phyloP scores from a whole-genome alignment of 2,797 vertebrate species.

The Girardinus metallicus region DNA sequence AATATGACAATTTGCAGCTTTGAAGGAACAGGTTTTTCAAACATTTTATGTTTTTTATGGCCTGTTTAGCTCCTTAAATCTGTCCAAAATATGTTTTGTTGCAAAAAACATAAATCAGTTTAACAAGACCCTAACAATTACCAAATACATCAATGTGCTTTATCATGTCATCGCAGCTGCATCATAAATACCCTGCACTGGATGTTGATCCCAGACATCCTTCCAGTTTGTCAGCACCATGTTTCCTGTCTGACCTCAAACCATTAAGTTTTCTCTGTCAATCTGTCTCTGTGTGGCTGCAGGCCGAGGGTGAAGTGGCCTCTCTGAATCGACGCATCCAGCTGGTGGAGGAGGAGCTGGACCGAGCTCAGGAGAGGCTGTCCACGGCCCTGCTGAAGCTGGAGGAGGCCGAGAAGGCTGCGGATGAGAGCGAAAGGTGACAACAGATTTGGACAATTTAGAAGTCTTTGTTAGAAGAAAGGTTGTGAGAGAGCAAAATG shows the following conservation, averaged over 20 bases:
- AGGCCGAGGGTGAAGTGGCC: slow-evolving; percentile 96
- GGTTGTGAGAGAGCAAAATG: neutral
- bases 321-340: slow-evolving; percentile 96
- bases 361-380: slow-evolving; percentile 94
- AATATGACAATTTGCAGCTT: neutral
- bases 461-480: neutral
- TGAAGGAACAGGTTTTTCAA: neutral
- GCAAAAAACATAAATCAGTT: neutral
- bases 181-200: neutral
- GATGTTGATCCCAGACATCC: slow-evolving; percentile 7
- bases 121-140: too few relatives aligned
- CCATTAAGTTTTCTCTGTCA: slow-evolving; percentile 36
- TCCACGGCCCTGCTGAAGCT: slow-evolving; percentile 94
- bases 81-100: neutral
- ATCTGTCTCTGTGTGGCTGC: slow-evolving; percentile 8
- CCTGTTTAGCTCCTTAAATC: neutral
- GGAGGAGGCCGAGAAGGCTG: slow-evolving; percentile 96
- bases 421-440: slow-evolving; percentile 96
- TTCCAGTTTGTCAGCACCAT: slow-evolving; percentile 23
- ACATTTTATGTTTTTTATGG: neutral
- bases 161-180: neutral
- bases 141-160: neutral
- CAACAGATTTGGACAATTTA: neutral
- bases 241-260: slow-evolving; percentile 54
- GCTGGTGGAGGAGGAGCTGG: slow-evolving; percentile 97